Evolutionary conservation across 2,888 invertebrate genomes (phyloP), one percentile per base, ranked within the genome.

Genomic region (Thymelicus lineola): DNA sequence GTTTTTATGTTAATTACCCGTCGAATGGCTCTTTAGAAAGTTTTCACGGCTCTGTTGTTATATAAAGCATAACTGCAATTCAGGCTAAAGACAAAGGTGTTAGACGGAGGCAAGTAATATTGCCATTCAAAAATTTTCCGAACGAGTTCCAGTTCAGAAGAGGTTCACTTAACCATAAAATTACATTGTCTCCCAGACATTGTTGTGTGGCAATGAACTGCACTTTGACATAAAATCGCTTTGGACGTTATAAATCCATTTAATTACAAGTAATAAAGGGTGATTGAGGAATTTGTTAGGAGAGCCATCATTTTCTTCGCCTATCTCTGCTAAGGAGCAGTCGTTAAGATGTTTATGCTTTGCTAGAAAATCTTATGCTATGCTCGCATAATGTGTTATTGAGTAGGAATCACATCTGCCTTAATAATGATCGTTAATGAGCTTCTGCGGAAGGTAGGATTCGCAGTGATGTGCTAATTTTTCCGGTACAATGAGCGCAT

Each of bases 141-240:
- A 89, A 74, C 82, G 82, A 86, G 93, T 93, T 93, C 92, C 91
- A 93, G 88, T 92, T 88, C 84, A 88, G 78, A 83, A 83, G 88
- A 90, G 86, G 84, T 86, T 90, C 91, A 91, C 90, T 93, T 89
- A 79, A 93, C 87, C 93, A 93, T 93, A 91, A 93, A 92, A 93
- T 93, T 93, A 93, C 93, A 93, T 93, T 93, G 93, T 93, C 88
- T 89, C 80, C 73, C 76, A 84, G 86, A 89, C 91, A 91, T 91
- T 91, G 92, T 91, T 82, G 86, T 80, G 88, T 92, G 93, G 87
- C 93, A 92, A 90, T 93, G 93, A 93, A 93, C 93, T 93, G 87
- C 92, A 90, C 92, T 93, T 93, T 92, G 93, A 92, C 93, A 93
- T 93, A 89, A 93, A 93, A 91, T 93, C 82, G 85, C 88, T 89